Percentiles rank a stretch among this genome's conserved stretches.
These are phyloP conservation scores for Allophyes oxyacanthae DNA, from an alignment of 2,888 invertebrate genomes.

Conservation along the genomic window DNA sequence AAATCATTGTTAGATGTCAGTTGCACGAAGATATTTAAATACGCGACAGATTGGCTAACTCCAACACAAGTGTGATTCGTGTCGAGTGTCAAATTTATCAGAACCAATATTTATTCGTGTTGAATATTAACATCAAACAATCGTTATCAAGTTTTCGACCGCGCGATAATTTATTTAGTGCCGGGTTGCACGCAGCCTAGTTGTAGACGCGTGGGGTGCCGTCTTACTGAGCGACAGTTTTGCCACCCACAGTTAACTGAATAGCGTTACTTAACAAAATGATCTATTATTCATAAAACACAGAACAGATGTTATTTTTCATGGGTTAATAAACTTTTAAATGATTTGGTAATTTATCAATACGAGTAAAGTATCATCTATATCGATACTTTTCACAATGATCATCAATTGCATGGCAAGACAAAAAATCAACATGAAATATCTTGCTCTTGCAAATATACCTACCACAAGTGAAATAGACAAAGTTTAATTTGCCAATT, in stretches of 20 bases:
- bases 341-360: too few relatives aligned
- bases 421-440: neutral
- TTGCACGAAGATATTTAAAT: slow-evolving; percentile 8
- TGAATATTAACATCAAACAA: slow-evolving; percentile 65
- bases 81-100: slow-evolving; percentile 64
- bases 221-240: slow-evolving; percentile 61
- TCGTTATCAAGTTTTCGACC: slow-evolving; percentile 68
- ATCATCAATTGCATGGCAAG: too few relatives aligned
- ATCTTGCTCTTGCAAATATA: slow-evolving; percentile 7
- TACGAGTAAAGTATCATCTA: too few relatives aligned
- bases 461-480: neutral
- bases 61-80: slow-evolving; percentile 40
- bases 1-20: slow-evolving; percentile 1
- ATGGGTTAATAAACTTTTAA: too few relatives aligned
- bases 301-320: neutral
- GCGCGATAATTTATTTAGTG: slow-evolving; percentile 68
- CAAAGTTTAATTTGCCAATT: slow-evolving; percentile 32
- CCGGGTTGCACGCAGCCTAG: slow-evolving; percentile 54
- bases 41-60: slow-evolving; percentile 13
- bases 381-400: too few relatives aligned
- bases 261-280: slow-evolving; percentile 29
- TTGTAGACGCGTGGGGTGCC: slow-evolving; percentile 66
- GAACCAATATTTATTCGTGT: slow-evolving; percentile 60
- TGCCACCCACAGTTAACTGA: slow-evolving; percentile 60
- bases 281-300: slow-evolving; percentile 4